Conservation (phyloP, 2,888 invertebrate genomes). For the Drosophila multiciliata region DNA sequence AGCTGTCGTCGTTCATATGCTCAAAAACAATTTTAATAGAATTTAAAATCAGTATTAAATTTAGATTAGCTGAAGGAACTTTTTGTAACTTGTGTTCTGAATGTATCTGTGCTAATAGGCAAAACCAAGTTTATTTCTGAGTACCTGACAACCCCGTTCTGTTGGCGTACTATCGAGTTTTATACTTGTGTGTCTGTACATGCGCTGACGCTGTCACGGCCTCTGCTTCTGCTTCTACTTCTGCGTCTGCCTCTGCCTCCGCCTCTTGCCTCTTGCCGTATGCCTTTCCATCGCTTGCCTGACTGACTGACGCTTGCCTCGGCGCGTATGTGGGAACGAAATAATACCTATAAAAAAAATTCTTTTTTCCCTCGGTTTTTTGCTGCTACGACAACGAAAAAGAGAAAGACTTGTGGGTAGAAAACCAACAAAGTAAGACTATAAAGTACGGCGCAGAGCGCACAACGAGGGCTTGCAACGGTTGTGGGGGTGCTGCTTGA, state of each 20-base stretch:
- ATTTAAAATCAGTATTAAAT: neutral
- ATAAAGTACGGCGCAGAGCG: conserved; percentile 68
- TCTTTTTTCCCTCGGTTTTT: conserved; percentile 53
- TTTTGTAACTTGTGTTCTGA: neutral
- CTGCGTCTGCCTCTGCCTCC: conserved; percentile 59
- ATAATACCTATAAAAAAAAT: conserved; percentile 74
- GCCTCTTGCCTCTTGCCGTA: conserved; percentile 15
- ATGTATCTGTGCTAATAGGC: neutral
- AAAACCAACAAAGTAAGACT: conserved; percentile 81
- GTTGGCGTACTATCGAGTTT: conserved; percentile 75
- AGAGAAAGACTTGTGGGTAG: conserved; percentile 84
- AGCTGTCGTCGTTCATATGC: neutral
- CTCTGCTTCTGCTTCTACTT: conserved; percentile 65
- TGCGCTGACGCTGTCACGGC: conserved; percentile 78
- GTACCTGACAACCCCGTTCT: conserved; percentile 61
- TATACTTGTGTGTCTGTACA: conserved; percentile 64
- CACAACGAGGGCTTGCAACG: conserved; percentile 29
- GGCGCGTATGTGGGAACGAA: conserved; percentile 82
- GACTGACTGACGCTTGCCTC: conserved; percentile 75
- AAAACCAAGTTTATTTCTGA: neutral
- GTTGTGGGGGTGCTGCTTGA: conserved; percentile 45
- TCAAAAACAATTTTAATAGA: neutral
- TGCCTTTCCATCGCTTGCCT: conserved; percentile 51
- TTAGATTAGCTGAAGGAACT: neutral
- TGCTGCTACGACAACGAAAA: conserved; percentile 69